A percentile compares a stretch with the other conserved stretches of the same genome.
These are phyloP conservation scores for Drosophila stalkeri DNA, from an alignment of 2,888 invertebrate genomes.

Conservation along the genomic window DNA sequence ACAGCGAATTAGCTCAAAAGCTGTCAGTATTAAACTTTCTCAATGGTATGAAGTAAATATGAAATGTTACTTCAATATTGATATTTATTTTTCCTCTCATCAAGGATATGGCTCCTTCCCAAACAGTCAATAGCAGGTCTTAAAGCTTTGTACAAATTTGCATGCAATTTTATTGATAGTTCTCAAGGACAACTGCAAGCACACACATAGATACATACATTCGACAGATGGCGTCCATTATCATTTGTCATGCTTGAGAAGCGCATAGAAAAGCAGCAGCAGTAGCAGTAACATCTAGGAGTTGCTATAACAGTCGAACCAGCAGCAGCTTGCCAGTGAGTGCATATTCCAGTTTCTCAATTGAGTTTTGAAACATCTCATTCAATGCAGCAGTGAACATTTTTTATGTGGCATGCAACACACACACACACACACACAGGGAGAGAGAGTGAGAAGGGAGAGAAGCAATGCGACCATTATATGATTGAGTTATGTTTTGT, in stretches of 20 bases:
- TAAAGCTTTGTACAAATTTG: conserved; percentile 31
- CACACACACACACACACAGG: conserved; percentile 6
- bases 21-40: not conserved
- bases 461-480: conserved; percentile 60
- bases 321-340: conserved; percentile 25
- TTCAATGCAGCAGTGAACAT: conserved; percentile 61
- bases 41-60: not conserved
- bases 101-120: not conserved
- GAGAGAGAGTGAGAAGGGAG: not conserved
- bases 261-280: conserved; percentile 18
- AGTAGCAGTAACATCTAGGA: not conserved
- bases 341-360: conserved; percentile 59
- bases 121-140: not conserved
- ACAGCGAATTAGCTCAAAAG: not conserved
- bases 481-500: conserved; percentile 69
- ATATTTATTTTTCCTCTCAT: not conserved
- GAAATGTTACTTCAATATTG: not conserved
- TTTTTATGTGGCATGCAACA: conserved; percentile 42
- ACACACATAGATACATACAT: conserved; percentile 7
- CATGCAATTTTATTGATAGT: conserved; percentile 48
- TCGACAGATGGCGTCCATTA: conserved; percentile 58
- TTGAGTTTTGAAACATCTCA: conserved; percentile 63
- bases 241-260: conserved; percentile 62
- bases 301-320: conserved; percentile 2
- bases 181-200: conserved; percentile 34